These are phyloP conservation scores for Polymixis flavicincta DNA, from an alignment of 2,888 invertebrate genomes.

Conservation along the genomic window DNA sequence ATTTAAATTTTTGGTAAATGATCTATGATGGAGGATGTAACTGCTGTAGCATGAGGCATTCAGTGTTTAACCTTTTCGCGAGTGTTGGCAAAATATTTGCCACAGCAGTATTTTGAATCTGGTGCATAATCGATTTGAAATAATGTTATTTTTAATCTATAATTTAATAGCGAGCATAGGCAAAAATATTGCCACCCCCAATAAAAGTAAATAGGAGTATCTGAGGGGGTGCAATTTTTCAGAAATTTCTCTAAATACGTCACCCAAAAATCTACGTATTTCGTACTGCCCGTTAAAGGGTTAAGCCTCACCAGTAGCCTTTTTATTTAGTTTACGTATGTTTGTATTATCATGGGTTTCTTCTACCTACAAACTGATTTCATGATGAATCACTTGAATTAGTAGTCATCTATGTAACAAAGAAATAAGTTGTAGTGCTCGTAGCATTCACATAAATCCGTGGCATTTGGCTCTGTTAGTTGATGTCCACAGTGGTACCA, in stretches of 20 bases:
- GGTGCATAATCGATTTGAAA: too few species aligned
- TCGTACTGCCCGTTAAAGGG: too few species aligned
- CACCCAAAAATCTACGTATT: too few species aligned
- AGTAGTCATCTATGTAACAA: not conserved
- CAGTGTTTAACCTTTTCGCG: constrained; percentile 1
- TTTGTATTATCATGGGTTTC: not conserved
- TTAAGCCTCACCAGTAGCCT: not conserved
- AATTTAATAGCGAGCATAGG: too few species aligned
- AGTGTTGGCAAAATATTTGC: too few species aligned
- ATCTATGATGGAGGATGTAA: not conserved
- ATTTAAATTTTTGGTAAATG: not conserved
- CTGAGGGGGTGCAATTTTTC: too few species aligned
- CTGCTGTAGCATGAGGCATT: not conserved
- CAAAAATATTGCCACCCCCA: too few species aligned
- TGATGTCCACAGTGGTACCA: constrained; percentile 27
- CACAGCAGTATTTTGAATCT: too few species aligned
- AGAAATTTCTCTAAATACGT: too few species aligned
- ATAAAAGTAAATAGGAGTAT: too few species aligned
- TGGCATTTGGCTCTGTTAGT: constrained; percentile 18
- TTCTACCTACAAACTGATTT: not conserved
- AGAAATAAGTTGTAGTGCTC: constrained; percentile 1
- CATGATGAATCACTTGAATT: not conserved
- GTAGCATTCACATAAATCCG: constrained; percentile 14
- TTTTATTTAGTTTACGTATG: not conserved
- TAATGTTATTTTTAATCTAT: too few species aligned